A percentile compares a stretch with the other conserved stretches of the same genome.
These are phyloP conservation scores for Ivindomyrus marchei DNA, from an alignment of 2,113 vertebrate genomes.

Conservation along the genomic window DNA sequence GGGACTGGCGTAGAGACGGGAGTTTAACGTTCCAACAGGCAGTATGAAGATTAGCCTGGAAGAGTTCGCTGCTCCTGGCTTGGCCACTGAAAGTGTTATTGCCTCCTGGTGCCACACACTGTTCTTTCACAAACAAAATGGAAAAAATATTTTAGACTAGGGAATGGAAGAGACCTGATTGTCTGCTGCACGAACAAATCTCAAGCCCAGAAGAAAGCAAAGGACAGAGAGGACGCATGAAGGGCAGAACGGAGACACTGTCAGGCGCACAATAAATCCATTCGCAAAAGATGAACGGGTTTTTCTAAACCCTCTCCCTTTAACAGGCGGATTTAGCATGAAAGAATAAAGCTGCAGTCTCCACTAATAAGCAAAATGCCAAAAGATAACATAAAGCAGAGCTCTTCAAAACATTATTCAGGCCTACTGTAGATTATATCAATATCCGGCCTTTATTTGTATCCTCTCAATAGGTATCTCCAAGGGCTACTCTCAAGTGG, in stretches of 20 bases:
- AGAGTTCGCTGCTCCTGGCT: neutral
- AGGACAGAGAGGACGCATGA: slow-evolving; percentile 24
- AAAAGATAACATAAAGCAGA: slow-evolving; percentile 14
- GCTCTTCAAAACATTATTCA: neutral
- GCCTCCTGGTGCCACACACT: neutral
- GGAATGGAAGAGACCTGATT: neutral
- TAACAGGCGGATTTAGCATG: slow-evolving; percentile 32
- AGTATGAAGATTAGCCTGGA: neutral
- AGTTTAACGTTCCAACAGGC: neutral
- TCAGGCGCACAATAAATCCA: slow-evolving; percentile 46
- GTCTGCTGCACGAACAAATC: neutral
- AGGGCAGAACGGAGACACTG: slow-evolving; percentile 37
- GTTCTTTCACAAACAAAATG: neutral
- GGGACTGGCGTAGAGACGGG: neutral
- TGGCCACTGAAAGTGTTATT: neutral
- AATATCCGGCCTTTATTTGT: slow-evolving; percentile 42
- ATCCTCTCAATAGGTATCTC: slow-evolving; percentile 41
- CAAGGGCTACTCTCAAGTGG: slow-evolving; percentile 47
- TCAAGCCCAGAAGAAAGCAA: slow-evolving; percentile 33
- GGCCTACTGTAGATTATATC: slow-evolving; percentile 38
- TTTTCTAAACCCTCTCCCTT: slow-evolving; percentile 42
- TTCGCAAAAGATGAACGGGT: slow-evolving; percentile 46
- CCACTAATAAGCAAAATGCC: slow-evolving; percentile 24
- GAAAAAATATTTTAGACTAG: neutral
- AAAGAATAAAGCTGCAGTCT: slow-evolving; percentile 17